Conservation (phyloP, 2,113 vertebrate species). For the Osmerus mordax region DNA sequence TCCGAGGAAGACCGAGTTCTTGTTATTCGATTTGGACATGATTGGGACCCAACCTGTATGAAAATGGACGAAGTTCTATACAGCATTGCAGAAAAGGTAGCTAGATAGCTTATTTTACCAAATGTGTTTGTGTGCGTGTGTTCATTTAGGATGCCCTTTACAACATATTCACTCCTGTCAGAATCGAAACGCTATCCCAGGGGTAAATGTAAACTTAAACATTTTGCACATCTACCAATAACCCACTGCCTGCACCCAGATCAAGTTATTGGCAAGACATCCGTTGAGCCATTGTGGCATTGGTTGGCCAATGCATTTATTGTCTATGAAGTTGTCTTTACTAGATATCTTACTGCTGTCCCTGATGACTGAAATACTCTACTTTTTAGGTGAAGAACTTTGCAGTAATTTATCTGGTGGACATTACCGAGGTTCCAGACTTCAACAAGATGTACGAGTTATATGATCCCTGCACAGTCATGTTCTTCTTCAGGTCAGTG, state of each 20-base stretch:
- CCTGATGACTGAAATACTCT: constrained; percentile 3
- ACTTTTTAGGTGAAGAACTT: constrained; percentile 93
- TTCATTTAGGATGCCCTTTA: too few relatives aligned
- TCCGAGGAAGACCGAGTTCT: constrained; percentile 96
- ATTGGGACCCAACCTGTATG: constrained; percentile 99
- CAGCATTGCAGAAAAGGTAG: constrained; percentile 95
- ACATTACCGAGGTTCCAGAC: constrained; percentile 98
- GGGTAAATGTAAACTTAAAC: too few relatives aligned
- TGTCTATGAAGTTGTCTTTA: background rate
- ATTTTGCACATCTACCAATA: too few relatives aligned
- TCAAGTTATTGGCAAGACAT: too few relatives aligned
- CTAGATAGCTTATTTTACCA: background rate
- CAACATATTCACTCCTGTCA: too few relatives aligned
- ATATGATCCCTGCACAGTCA: constrained; percentile 95
- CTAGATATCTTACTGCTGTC: constrained; percentile 14
- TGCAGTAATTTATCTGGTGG: constrained; percentile 97
- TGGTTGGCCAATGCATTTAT: background rate
- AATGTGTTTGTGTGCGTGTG: too few relatives aligned
- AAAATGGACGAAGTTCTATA: constrained; percentile 98
- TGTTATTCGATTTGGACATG: constrained; percentile 94
- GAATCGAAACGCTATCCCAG: too few relatives aligned
- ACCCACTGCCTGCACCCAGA: too few relatives aligned
- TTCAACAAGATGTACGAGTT: constrained; percentile 99
- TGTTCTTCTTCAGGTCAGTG: constrained; percentile 97
- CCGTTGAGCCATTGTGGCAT: too few relatives aligned